Base-by-base conservation (phyloP, 1,140 invertebrate genomes). In the Drosophila arawakana region DNA sequence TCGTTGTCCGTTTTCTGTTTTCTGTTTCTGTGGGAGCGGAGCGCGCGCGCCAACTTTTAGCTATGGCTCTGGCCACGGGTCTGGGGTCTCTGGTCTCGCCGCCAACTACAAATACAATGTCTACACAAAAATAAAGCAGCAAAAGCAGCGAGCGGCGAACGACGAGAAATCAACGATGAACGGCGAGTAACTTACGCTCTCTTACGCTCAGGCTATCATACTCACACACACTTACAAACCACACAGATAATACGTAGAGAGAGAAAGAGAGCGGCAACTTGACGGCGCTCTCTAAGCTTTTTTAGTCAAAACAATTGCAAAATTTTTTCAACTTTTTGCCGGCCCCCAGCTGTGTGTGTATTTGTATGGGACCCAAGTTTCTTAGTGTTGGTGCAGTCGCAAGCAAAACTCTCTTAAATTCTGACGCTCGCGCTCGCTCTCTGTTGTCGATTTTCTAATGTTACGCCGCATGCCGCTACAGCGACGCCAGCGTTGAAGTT, bases 251-350 rank as follows among this genome's bases (percentile, higher is more conserved):
- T 10, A 43, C 41, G n/a, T 2, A 13, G 41, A 43, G 18, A 21
- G 41, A 43, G 41, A 43, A 2, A 21, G 41, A 43, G 41, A 43
- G 41, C 13, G 7, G 10, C n/a, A 35, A 21, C 54, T 47, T 44
- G 46, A 52, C 57, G 46, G 58, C 52, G 61, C 71, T 74, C 80
- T 89, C 84, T 89, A 89, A 89, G 84, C 80, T 89, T 81, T 86
- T 89, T 89, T 89, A 89, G 85, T 80, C 84, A 89, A 89, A 89
- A 89, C 84, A 89, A 89, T 89, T 73, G 84, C 84, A 59, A 81
- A 89, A 78, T 78, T 84, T 89, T 78, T 84, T 76, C 37, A 47
- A 75, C 71, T 83, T 88, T 86, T 88, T 80, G 77, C 83, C 84
- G 83, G 80, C 76, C 72, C 58, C 66, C 72, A 74, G 70, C 50